A percentile compares a stretch with the other conserved stretches of the same genome.
Conservation (phyloP, 2,113 vertebrate genomes). For the Motacilla tschutschensis region DNA sequence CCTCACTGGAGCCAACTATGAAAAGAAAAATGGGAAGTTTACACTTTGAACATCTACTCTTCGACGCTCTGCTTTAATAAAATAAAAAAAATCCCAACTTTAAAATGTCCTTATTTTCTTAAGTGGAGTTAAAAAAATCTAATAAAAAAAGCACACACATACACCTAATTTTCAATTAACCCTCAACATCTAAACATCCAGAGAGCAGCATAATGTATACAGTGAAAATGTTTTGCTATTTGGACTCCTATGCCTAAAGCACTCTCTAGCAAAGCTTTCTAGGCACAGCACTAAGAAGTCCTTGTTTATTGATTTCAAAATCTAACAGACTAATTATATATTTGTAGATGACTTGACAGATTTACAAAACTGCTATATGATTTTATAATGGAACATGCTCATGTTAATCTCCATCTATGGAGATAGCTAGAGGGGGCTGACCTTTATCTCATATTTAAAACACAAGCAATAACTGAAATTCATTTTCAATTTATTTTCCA, state of each 20-base stretch:
- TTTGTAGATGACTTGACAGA: slow-evolving; percentile 59
- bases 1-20: not conserved
- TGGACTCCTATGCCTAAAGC: slow-evolving; percentile 29
- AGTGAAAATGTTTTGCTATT: slow-evolving; percentile 8
- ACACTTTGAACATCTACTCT: not conserved
- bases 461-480: slow-evolving; percentile 79
- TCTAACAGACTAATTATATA: slow-evolving; percentile 70
- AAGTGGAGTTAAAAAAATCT: not conserved
- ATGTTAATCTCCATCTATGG: slow-evolving; percentile 66
- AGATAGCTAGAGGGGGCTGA: slow-evolving; percentile 60
- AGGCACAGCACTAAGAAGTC: slow-evolving; percentile 22
- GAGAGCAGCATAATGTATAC: not conserved
- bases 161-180: slow-evolving; percentile 29
- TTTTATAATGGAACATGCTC: slow-evolving; percentile 69
- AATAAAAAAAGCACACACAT: not conserved
- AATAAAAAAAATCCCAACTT: not conserved
- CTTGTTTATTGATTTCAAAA: slow-evolving; percentile 60
- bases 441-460: slow-evolving; percentile 83
- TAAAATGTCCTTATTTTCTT: not conserved
- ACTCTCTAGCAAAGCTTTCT: slow-evolving; percentile 19
- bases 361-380: slow-evolving; percentile 62
- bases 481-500: slow-evolving; percentile 87
- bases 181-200: not conserved
- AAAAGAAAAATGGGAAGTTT: slow-evolving; percentile 18
- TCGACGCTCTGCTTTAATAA: not conserved